Conservation (phyloP, 2,888 invertebrate species). For the Maniola hyperantus region DNA sequence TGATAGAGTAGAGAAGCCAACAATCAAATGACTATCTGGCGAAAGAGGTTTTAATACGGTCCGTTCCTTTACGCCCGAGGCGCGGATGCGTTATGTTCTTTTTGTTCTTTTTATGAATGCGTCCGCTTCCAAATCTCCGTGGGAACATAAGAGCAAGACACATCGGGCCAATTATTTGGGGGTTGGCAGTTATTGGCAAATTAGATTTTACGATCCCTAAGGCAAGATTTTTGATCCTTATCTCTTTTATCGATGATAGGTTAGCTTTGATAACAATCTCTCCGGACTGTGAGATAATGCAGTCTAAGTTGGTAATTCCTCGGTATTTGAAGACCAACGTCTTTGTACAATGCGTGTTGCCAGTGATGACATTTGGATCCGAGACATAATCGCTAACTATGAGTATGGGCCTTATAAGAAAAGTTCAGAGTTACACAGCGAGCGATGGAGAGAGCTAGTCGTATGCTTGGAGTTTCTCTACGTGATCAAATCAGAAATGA, state of each 20-base stretch:
- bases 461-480: no score
- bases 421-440: no score
- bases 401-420: no score
- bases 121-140: conserved; percentile 66
- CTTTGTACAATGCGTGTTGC: no score
- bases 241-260: conserved; percentile 19
- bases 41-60: conserved; percentile 60
- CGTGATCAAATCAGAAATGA: no score
- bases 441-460: no score
- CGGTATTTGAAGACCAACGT: no score
- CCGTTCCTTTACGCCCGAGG: conserved; percentile 67
- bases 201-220: conserved; percentile 50
- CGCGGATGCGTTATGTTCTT: conserved; percentile 61
- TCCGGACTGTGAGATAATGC: neutral
- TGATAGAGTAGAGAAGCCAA: conserved; percentile 63
- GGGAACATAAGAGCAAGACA: conserved; percentile 64
- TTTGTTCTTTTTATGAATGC: conserved; percentile 48
- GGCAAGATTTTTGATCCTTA: conserved; percentile 37
- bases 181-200: conserved; percentile 63
- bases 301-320: neutral
- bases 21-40: conserved; percentile 73
- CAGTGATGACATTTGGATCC: no score
- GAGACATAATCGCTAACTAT: no score
- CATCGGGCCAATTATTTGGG: conserved; percentile 55
- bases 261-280: no score